Base-by-base conservation (phyloP, 1,140 invertebrate species). In the Pseudachorutes palmiensis region DNA sequence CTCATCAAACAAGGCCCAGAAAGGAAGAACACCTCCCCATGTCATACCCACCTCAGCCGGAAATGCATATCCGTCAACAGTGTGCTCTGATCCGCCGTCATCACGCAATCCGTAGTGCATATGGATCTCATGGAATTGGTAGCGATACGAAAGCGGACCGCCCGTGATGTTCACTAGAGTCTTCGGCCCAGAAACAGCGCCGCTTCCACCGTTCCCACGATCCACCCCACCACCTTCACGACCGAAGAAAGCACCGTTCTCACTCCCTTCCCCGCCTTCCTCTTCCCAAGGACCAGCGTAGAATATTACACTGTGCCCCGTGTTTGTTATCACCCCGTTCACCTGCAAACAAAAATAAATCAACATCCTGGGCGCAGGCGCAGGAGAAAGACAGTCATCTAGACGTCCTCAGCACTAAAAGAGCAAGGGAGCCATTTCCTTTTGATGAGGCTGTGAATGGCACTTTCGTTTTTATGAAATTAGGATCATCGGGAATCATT, bases 111-210 rank as follows among this genome's bases (percentile, higher is more conserved):
- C 94, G 77, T 94, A 97, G 79, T 97, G 94, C 75, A 97, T 91
- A 78, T 94, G 93, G 74, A 98, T 90, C 77, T 94, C 91, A 76
- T 93, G 89, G 73, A 94, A 92, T 78, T 93, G 90, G 78, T 95
- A 97, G 57, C 88, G 84, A 80, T 98, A 98, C 16, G 93, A 92
- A 16, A 97, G 82, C 0, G 95, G 95, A 0, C 95, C 95, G 14
- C 92, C 91, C n/a, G 89, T 92, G 72, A 98, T 94, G 80, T 94
- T 94, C 24, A 94, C 87, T 68, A 88, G 88, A 19, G 74, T 74
- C 62, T 62, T 49, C 19, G 69, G 68, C 36, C 45, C 59, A 5
- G 66, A 66, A 49, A 64, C 41, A 0, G 30, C 31, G n/a, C n/a
- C n/a, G 22, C 28, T 32, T 12, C 59, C 29, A 30, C 14, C 12